These are phyloP conservation scores for Neoseiulus cucumeris DNA, from an alignment of 1,140 invertebrate species.

Conservation along the genomic window DNA sequence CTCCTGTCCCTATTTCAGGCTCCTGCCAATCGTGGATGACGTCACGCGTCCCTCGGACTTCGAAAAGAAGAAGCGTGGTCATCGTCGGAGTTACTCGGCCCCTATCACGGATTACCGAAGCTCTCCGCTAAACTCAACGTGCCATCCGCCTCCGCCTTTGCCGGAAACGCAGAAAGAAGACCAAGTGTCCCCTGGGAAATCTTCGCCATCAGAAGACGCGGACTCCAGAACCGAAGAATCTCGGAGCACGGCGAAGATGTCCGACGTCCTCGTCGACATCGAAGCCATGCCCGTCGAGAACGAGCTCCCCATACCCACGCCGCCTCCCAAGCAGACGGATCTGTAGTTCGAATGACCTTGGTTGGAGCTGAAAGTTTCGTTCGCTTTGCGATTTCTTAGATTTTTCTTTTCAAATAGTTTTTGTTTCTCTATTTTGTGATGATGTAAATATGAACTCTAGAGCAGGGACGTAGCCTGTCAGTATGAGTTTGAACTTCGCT, in stretches of 20 bases:
- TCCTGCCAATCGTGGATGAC: background rate
- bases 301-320: too few species aligned
- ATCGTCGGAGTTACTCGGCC: conserved; percentile 2
- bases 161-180: background rate
- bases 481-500: too few species aligned
- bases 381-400: too few species aligned
- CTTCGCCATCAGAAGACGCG: background rate
- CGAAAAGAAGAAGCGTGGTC: background rate
- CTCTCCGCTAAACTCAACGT: background rate
- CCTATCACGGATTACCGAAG: background rate
- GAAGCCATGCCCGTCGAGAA: background rate
- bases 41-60: background rate
- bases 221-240: background rate
- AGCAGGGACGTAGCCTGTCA: too few species aligned
- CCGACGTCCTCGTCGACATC: background rate
- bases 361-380: too few species aligned
- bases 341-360: too few species aligned
- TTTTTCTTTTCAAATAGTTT: too few species aligned
- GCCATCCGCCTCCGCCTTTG: background rate
- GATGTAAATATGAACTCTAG: too few species aligned
- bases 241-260: background rate
- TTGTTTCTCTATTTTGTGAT: too few species aligned
- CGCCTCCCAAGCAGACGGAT: too few species aligned
- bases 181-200: background rate
- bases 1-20: background rate